Conservation (phyloP, 2,888 invertebrate species). For the Stegana nigrithorax region DNA sequence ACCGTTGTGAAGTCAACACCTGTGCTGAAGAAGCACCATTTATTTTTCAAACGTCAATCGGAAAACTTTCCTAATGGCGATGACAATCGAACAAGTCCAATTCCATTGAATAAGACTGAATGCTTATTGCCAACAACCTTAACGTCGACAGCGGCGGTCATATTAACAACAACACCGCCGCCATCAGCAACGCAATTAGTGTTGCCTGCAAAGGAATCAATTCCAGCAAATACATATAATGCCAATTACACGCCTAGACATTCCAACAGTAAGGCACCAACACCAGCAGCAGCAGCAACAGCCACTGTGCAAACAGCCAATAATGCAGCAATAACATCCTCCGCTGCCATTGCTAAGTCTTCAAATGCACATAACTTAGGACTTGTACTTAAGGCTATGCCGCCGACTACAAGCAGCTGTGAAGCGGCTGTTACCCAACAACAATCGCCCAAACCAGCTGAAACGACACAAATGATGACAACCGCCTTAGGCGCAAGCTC, state of each 20-base stretch:
- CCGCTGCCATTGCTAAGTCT: slow-evolving; percentile 17
- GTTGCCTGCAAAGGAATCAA: neutral
- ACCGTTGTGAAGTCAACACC: too few species aligned
- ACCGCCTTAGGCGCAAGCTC: slow-evolving; percentile 54
- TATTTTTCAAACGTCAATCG: slow-evolving; percentile 66
- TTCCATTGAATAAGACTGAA: slow-evolving; percentile 57
- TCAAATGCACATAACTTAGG: too few species aligned
- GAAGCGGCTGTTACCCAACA: neutral
- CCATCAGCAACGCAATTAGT: slow-evolving; percentile 16
- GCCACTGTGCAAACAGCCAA: neutral
- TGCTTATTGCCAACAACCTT: slow-evolving; percentile 23
- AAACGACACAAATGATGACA: slow-evolving; percentile 22
- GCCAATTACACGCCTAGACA: slow-evolving; percentile 47
- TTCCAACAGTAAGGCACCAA: slow-evolving; percentile 41
- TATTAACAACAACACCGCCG: slow-evolving; percentile 26
- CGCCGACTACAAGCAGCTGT: too few species aligned
- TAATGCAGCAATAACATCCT: neutral
- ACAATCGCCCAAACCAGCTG: slow-evolving; percentile 25
- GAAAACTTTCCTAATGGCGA: slow-evolving; percentile 63
- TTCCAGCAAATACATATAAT: slow-evolving; percentile 28
- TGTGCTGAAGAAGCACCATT: slow-evolving; percentile 67
- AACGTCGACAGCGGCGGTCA: slow-evolving; percentile 20
- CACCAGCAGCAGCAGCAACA: slow-evolving; percentile 20
- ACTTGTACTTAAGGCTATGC: too few species aligned
- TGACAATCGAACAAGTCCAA: slow-evolving; percentile 56